Evolutionary conservation across 2,797 vertebrate genomes (phyloP).

Genomic region (Anas flavirostris): DNA sequence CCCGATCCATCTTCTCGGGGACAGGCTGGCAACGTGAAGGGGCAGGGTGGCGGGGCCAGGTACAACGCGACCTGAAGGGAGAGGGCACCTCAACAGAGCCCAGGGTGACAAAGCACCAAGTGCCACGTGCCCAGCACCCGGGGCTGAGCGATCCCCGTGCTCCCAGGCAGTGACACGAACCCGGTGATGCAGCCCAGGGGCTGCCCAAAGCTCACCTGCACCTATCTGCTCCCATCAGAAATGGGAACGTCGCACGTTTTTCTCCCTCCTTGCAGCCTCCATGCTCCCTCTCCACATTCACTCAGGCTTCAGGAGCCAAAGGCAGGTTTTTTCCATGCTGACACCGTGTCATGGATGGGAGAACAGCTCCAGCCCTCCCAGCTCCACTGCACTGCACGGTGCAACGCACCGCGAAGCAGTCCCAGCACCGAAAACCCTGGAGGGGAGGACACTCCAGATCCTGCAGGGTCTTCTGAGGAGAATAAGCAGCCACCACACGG

Average conservation of each 20-base stretch:
- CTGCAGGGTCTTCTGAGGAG: neutral
- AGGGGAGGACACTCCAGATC: neutral
- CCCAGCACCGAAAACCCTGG: neutral
- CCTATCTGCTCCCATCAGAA: neutral
- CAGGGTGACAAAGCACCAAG: neutral
- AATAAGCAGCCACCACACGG: neutral
- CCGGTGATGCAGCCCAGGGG: neutral
- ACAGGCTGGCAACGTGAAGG: neutral
- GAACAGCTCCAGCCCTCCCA: neutral
- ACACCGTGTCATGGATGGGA: neutral
- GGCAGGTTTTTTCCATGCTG: neutral
- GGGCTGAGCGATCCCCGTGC: neutral
- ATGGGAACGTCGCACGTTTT: neutral
- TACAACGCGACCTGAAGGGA: neutral
- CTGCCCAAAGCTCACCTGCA: neutral
- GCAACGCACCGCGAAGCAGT: neutral
- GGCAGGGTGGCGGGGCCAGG: fast-evolving
- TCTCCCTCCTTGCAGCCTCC: neutral
- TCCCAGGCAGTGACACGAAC: fast-evolving
- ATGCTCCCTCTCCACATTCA: neutral
- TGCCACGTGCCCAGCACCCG: too few relatives aligned
- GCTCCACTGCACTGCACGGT: neutral
- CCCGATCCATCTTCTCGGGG: slow-evolving; percentile 53
- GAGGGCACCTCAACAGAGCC: neutral
- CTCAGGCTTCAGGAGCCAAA: neutral